These are phyloP conservation scores for Chrysotoxum bicinctum DNA, from an alignment of 2,888 invertebrate species.

Conservation along the genomic window DNA sequence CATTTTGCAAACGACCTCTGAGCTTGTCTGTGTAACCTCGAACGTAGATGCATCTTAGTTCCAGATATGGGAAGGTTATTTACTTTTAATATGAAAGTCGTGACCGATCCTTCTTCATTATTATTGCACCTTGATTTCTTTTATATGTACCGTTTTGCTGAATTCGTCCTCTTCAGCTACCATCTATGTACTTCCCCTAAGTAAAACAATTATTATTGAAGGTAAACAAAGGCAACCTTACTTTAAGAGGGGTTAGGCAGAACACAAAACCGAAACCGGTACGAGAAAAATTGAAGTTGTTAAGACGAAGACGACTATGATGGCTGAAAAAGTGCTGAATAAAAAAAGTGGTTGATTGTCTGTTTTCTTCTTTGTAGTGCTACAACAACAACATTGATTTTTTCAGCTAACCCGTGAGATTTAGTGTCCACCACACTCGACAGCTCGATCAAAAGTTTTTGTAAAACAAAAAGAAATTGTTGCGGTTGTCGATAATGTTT, in stretches of 20 bases:
- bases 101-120: conserved; percentile 62
- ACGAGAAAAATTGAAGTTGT: not conserved
- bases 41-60: not conserved
- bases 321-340: conserved; percentile 16
- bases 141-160: not conserved
- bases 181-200: not conserved
- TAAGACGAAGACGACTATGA: conserved; percentile 56
- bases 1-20: conserved; percentile 52
- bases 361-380: conserved; percentile 29
- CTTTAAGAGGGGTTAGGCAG: conserved; percentile 39
- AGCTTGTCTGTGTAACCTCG: conserved; percentile 27
- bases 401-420: conserved; percentile 12
- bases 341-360: conserved; percentile 58
- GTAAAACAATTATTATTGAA: not conserved
- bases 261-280: not conserved
- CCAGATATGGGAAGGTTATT: conserved; percentile 63
- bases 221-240: conserved; percentile 4
- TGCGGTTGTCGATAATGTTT: conserved; percentile 1
- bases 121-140: conserved; percentile 16
- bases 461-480: conserved; percentile 1
- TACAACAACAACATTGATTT: conserved; percentile 50
- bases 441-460: conserved; percentile 51
- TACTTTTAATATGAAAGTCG: conserved; percentile 72
- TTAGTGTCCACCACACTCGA: not conserved
- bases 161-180: not conserved